phyloP scores from a whole-genome alignment of 2,113 vertebrate species.

The Alectura lathami region DNA sequence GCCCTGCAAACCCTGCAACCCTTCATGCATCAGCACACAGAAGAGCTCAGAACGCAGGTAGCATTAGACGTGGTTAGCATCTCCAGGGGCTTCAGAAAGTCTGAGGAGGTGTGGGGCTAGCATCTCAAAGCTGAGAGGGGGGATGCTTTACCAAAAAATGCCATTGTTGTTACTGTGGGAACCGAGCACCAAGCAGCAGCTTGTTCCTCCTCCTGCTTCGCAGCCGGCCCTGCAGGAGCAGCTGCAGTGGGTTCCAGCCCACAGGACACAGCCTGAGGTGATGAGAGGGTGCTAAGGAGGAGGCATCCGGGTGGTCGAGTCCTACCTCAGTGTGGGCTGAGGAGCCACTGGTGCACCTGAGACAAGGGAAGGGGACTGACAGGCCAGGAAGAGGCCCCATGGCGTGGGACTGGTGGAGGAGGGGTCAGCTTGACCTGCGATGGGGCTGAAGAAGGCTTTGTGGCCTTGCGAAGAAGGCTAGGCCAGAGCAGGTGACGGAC shows the following conservation, averaged over 20 bases:
- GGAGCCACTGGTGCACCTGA: neutral
- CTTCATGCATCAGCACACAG: neutral
- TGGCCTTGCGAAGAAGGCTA: neutral
- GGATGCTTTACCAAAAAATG: neutral
- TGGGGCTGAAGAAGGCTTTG: neutral
- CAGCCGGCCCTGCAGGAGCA: neutral
- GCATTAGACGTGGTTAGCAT: neutral
- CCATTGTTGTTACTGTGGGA: neutral
- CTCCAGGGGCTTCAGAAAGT: neutral
- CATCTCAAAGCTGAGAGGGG: neutral
- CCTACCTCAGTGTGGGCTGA: neutral
- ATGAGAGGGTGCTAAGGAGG: neutral
- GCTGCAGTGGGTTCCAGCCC: rapidly evolving
- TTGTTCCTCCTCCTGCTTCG: neutral
- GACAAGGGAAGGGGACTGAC: neutral
- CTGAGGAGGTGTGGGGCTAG: neutral
- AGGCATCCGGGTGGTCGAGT: neutral
- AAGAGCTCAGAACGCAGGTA: neutral
- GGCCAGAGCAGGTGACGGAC: neutral
- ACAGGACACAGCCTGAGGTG: neutral
- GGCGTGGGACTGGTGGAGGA: neutral
- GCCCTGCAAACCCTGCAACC: neutral
- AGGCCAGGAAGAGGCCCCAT: too few relatives aligned
- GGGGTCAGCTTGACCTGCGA: rapidly evolving
- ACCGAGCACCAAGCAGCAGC: neutral